Base-by-base conservation (phyloP, 2,113 vertebrate genomes). In the Calidris pygmaea region DNA sequence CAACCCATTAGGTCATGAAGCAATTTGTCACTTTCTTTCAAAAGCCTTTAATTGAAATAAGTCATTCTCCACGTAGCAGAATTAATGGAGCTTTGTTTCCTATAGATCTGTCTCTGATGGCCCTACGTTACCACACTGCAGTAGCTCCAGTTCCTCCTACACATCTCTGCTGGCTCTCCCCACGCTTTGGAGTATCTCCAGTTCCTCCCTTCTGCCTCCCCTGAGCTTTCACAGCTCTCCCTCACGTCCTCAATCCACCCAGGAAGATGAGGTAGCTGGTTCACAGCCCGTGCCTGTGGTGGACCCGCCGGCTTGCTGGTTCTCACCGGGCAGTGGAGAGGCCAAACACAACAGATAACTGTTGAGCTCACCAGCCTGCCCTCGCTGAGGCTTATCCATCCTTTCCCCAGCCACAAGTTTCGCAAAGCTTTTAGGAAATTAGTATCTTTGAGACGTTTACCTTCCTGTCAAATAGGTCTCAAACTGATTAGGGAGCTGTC, bases 241-340 rank as follows among this genome's bases (percentile, higher is more conserved):
- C 75, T n/a, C 67, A 37, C 59, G 37, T 48, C n/a, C 75, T 71
- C 20, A 53, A 58, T 55, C 63, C 77, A 10, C 63, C 1, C 47
- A 55, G 81, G 4, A 59, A 27, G 59, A 63, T 0, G 4, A 16
- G 16, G 32, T 1, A 29, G 63, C 53, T 45, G n/a, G 6, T 71
- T 62, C 4, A 2, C 59, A 66, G 79, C 67, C 62, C 35, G 78
- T 2, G 21, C 35, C 62, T n/a, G 27, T 4, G 18, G 30, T 1
- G 22, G 67, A 82, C 53, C 30, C 21, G 47, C 8, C 7, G 4
- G 75, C 50, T 67, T 0, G 3, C 45, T 62, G 0, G 0, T 2
- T 13, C 41, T 77, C 47, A 50, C 56, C 10, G 56, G 35, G 35
- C 62, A 39, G 22, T 22, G 14, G 2, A 3, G 21, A 37, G 59